These are phyloP conservation scores for Crematogaster levior DNA, from an alignment of 2,888 invertebrate species.

Conservation along the genomic window DNA sequence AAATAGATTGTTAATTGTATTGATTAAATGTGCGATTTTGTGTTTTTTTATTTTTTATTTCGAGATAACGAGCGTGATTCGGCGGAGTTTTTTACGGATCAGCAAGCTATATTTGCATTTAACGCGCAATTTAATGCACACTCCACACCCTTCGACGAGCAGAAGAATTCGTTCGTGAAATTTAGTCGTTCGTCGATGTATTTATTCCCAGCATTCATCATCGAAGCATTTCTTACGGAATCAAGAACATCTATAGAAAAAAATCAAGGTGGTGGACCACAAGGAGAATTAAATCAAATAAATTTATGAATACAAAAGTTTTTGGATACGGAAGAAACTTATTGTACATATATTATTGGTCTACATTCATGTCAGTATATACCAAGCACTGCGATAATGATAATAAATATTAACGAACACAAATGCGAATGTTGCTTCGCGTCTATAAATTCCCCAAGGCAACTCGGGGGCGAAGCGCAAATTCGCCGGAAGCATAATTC, in stretches of 20 bases:
- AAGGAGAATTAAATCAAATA: not conserved
- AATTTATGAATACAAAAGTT: not conserved
- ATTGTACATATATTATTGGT: not conserved
- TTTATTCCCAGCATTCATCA: not conserved
- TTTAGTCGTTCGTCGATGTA: slow-evolving; percentile 1
- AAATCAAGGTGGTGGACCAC: not conserved
- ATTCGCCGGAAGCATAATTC: slow-evolving; percentile 22
- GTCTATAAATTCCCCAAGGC: slow-evolving; percentile 1
- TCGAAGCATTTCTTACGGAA: not conserved
- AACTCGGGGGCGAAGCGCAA: not conserved
- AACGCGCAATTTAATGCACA: slow-evolving; percentile 27
- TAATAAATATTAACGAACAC: slow-evolving; percentile 15
- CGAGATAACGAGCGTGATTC: not conserved
- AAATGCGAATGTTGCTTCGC: not conserved
- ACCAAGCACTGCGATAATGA: not conserved
- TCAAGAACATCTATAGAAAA: not conserved
- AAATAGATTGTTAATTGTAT: not conserved
- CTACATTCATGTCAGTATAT: not conserved
- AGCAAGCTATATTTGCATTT: slow-evolving; percentile 15
- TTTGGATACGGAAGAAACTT: not conserved
- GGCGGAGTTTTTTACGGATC: not conserved
- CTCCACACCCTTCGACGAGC: not conserved
- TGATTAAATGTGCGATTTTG: not conserved
- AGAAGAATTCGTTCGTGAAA: slow-evolving; percentile 1
- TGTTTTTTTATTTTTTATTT: not conserved